These are phyloP conservation scores for Helarctos malayanus DNA, from an alignment of 2,797 vertebrate species.

Conservation along the genomic window DNA sequence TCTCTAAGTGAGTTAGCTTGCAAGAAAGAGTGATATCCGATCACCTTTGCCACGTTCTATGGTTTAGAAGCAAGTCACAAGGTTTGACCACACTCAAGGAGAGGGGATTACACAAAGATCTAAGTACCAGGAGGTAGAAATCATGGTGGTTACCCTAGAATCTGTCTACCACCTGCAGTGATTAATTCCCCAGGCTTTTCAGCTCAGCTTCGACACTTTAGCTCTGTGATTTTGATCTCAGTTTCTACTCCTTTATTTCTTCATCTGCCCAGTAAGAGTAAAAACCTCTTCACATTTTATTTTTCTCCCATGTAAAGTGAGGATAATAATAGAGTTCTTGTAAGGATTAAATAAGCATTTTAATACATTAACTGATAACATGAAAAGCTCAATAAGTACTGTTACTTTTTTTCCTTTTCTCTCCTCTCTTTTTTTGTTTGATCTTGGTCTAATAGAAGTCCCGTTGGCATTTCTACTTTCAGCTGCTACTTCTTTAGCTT, in stretches of 20 bases:
- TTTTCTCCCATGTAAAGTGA: conserved; percentile 57
- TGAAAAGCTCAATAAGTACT: conserved; percentile 14
- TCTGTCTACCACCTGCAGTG: not conserved
- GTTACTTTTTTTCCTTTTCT: conserved; percentile 35
- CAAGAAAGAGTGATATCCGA: not conserved
- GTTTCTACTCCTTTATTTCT: conserved; percentile 35
- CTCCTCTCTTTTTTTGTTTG: not conserved
- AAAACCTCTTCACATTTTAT: conserved; percentile 27
- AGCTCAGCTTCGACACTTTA: not conserved
- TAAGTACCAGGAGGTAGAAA: not conserved
- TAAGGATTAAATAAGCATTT: conserved; percentile 45
- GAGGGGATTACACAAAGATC: not conserved
- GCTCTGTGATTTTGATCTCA: conserved; percentile 13
- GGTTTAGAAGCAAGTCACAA: conserved; percentile 53
- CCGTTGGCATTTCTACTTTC: not conserved
- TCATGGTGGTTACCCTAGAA: not conserved
- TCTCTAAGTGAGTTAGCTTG: not conserved
- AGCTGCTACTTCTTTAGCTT: not conserved
- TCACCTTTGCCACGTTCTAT: conserved; percentile 25
- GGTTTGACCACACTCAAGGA: not conserved
- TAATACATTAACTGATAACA: not conserved
- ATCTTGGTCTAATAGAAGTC: not conserved
- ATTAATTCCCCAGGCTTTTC: conserved; percentile 29
- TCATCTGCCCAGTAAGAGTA: conserved; percentile 13
- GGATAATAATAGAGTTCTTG: not conserved